phyloP scores from a whole-genome alignment of 2,888 invertebrate species.

The Fragum fragum region DNA sequence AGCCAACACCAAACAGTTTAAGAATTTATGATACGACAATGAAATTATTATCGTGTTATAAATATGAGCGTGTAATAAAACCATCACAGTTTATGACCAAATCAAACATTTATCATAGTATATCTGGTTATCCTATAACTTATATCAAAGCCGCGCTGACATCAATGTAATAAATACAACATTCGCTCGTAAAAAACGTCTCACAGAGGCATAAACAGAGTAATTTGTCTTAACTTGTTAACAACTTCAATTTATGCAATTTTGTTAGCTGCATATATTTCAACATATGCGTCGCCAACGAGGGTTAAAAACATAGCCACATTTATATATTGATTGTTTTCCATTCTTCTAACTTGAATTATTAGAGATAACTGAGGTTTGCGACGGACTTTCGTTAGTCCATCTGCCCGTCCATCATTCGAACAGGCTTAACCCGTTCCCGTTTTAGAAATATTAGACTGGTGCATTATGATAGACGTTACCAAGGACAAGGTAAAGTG shows the following conservation, averaged over 20 bases:
- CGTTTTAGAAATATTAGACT: too few relatives aligned
- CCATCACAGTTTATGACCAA: constrained; percentile 38
- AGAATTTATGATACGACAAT: constrained; percentile 7
- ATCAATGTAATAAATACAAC: constrained; percentile 42
- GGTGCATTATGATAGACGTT: too few relatives aligned
- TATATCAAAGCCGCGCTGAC: constrained; percentile 16
- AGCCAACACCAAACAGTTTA: not conserved
- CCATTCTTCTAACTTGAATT: too few relatives aligned
- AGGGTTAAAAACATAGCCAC: too few relatives aligned
- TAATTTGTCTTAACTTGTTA: constrained; percentile 24
- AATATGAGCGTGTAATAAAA: constrained; percentile 35
- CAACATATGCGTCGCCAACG: too few relatives aligned
- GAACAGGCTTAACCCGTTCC: too few relatives aligned
- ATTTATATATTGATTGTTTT: too few relatives aligned
- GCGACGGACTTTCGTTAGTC: too few relatives aligned
- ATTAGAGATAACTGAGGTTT: too few relatives aligned
- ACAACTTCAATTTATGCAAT: not conserved
- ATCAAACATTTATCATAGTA: constrained; percentile 21
- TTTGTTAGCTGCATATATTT: not conserved
- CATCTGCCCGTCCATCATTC: too few relatives aligned
- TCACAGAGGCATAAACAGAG: not conserved
- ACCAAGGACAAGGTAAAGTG: too few relatives aligned
- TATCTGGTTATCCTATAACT: constrained; percentile 31
- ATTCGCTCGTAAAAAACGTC: constrained; percentile 18
- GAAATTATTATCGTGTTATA: constrained; percentile 23